Evolutionary conservation across 2,888 invertebrate genomes (phyloP).

Genomic region (Lepas anatifera): DNA sequence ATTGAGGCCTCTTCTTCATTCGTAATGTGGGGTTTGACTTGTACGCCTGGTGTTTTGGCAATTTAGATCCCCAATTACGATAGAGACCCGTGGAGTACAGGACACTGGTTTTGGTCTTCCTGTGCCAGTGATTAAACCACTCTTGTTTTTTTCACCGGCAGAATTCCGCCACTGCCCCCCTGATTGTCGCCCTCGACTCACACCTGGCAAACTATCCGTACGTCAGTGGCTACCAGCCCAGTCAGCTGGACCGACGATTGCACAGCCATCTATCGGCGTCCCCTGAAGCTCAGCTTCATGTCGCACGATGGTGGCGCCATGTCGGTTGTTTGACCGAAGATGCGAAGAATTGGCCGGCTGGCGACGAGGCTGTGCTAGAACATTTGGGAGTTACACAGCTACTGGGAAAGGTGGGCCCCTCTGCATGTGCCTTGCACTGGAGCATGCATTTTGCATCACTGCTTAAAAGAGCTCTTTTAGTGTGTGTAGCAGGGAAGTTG

Average conservation of each 20-base stretch:
- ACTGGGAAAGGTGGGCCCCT: constrained; percentile 16
- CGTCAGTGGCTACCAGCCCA: constrained; percentile 18
- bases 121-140: too few species aligned
- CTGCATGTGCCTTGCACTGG: neutral
- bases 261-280: constrained; percentile 3
- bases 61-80: too few species aligned
- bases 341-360: constrained; percentile 15
- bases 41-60: too few species aligned
- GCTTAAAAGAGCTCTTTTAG: neutral
- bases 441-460: neutral
- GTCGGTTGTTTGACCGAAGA: constrained; percentile 15
- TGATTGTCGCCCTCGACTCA: constrained; percentile 17
- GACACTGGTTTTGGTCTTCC: too few species aligned
- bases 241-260: constrained; percentile 17
- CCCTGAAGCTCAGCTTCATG: constrained; percentile 14
- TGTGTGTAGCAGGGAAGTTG: too few species aligned
- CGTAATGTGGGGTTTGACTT: too few species aligned
- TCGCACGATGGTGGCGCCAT: constrained; percentile 20
- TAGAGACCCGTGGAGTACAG: too few species aligned
- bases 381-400: constrained; percentile 8
- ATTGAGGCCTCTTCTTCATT: too few species aligned
- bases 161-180: neutral
- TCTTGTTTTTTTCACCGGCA: neutral
- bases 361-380: constrained; percentile 15
- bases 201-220: constrained; percentile 19